Conservation (phyloP, 2,888 invertebrate species). For the Dicranocentrus wangi region DNA sequence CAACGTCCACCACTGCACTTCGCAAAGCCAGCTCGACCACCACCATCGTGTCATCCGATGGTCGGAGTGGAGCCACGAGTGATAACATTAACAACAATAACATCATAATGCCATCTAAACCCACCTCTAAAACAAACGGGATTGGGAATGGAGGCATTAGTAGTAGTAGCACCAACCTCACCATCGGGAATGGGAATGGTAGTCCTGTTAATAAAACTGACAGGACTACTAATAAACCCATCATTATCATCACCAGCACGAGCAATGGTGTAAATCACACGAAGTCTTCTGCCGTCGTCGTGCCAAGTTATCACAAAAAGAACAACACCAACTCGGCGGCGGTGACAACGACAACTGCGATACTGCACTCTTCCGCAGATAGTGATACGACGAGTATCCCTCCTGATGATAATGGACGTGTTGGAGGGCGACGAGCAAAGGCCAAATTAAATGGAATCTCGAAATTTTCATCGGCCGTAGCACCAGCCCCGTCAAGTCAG, state of each 20-base stretch:
- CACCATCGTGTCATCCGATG: background rate
- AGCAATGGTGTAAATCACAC: constrained; percentile 52
- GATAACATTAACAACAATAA: constrained; percentile 52
- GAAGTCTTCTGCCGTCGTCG: constrained; percentile 29
- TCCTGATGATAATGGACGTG: constrained; percentile 46
- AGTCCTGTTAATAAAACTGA: constrained; percentile 37
- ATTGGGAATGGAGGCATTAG: constrained; percentile 32
- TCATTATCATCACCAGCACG: constrained; percentile 47
- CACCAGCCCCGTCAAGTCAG: constrained; percentile 35
- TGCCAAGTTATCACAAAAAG: constrained; percentile 54
- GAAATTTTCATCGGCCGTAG: constrained; percentile 20
- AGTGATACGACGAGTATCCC: constrained; percentile 14
- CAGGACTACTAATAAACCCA: constrained; percentile 43
- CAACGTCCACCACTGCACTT: background rate
- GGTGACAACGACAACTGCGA: constrained; percentile 53
- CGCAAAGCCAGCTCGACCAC: constrained; percentile 9
- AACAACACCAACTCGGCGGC: constrained; percentile 38
- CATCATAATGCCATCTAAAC: constrained; percentile 45
- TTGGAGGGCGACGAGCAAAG: constrained; percentile 35
- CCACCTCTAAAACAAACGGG: constrained; percentile 47
- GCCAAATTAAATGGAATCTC: constrained; percentile 54
- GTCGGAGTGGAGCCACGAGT: constrained; percentile 24
- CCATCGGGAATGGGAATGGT: constrained; percentile 34
- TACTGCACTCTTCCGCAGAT: constrained; percentile 44
- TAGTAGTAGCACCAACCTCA: constrained; percentile 4